Conservation (phyloP, 1,140 invertebrate species). For the Cydia strobilella region DNA sequence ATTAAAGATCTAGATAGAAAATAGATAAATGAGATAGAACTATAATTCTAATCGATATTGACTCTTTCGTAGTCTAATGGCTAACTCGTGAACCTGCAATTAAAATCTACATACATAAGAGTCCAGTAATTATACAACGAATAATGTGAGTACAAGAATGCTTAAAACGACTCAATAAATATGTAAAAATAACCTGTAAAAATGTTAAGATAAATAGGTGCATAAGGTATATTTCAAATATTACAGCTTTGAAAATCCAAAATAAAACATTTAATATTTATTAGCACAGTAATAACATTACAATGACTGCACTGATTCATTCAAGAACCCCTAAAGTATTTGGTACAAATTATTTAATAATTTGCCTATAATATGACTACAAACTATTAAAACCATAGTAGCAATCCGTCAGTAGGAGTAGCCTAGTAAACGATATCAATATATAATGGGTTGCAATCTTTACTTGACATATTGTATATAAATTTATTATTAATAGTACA, state of each 20-base stretch:
- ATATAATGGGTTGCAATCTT: not conserved
- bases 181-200: not conserved
- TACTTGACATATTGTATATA: not conserved
- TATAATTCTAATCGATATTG: not conserved
- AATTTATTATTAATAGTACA: constrained; percentile 7
- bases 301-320: not conserved
- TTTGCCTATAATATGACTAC: not conserved
- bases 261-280: not conserved
- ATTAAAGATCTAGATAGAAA: not conserved
- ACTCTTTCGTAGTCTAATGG: not conserved
- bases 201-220: not conserved
- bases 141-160: constrained; percentile 23
- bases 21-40: not conserved
- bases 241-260: not conserved
- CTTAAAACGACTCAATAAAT: not conserved
- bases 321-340: not conserved
- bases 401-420: not conserved
- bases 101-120: not conserved
- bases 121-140: constrained; percentile 19
- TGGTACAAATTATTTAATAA: not conserved
- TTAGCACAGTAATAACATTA: not conserved
- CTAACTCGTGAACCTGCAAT: not conserved
- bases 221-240: not conserved
- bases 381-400: not conserved
- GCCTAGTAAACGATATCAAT: constrained; percentile 5